Evolutionary conservation across 2,888 invertebrate species (phyloP), one percentile per base, ranked within the genome.

Genomic region (Gastrophysa polygoni): DNA sequence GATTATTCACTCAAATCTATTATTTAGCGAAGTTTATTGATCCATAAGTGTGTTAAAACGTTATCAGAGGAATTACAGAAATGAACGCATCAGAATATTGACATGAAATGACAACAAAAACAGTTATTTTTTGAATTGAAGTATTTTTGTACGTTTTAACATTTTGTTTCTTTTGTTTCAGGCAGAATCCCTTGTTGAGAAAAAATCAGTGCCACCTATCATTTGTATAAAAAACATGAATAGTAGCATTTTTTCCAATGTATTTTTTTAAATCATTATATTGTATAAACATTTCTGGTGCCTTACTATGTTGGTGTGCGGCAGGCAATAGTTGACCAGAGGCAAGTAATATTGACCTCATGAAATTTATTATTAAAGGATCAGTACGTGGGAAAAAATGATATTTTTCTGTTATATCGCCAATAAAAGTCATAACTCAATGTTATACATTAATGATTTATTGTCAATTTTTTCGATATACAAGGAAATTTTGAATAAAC

Each of bases 381-480:
- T 71, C 65, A 69, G 68, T 76, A 76, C 79, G 78, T 79, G 69
- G 80, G 80, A 79, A 80, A 80, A 80, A 81, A 80, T 79, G 80
- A 76, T 79, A 78, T 78, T 78, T 74, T 74, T 76, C 76, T 73
- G 74, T 61, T 64, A 58, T 75, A 73, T 78, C 77, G 80, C 79
- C 80, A 80, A 80, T 69, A 69, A 69, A 68, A 68, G 62, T 74
- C 74, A 76, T 77, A 77, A 78, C 75, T 78, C 77, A 77, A 77
- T 79, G 78, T 79, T 79, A 79, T 78, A 77, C 77, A 77, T 78
- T 68, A 78, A 80, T 81, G 80, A 78, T 80, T 81, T 80, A 80
- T 80, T 79, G 81, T 81, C 81, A 81, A 81, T 81, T 81, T 81
- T 80, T 81, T 81, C 79, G 80, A 80, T 80, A 81, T 80, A 80